Conservation (phyloP, 2,888 invertebrate species). For the Trissonchulus latispiculum region DNA sequence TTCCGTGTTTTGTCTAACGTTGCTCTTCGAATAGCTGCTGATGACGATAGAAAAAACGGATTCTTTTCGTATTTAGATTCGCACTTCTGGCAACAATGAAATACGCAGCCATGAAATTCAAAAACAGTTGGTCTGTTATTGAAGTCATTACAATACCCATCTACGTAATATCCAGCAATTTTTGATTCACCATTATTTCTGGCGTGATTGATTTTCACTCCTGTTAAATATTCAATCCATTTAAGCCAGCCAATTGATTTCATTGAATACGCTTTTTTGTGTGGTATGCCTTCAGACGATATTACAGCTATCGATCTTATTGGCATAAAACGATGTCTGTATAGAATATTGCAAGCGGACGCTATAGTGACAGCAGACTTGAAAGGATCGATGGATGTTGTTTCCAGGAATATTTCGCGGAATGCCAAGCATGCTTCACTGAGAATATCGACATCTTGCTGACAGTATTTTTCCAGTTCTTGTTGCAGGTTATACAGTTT, state of each 20-base stretch:
- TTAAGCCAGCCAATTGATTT: neutral
- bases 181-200: slow-evolving; percentile 24
- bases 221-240: neutral
- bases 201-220: neutral
- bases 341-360: slow-evolving; percentile 9
- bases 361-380: slow-evolving; percentile 26
- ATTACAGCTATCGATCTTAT: neutral
- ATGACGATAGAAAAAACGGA: neutral
- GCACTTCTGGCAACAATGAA: slow-evolving; percentile 28
- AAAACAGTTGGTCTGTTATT: slow-evolving; percentile 21
- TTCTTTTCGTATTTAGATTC: neutral
- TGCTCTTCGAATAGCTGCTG: neutral
- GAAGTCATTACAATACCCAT: slow-evolving; percentile 23
- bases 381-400: slow-evolving; percentile 24
- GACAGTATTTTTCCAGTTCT: slow-evolving; percentile 29
- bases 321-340: neutral
- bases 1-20: neutral
- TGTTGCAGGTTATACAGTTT: slow-evolving; percentile 27
- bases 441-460: slow-evolving; percentile 26
- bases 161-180: slow-evolving; percentile 25
- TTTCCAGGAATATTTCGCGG: neutral
- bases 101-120: slow-evolving; percentile 30
- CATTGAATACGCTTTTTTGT: neutral
- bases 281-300: neutral
- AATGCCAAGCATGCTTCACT: neutral